Evolutionary conservation across 2,888 invertebrate species (phyloP).

Genomic region (Lasioglossum villosulum): DNA sequence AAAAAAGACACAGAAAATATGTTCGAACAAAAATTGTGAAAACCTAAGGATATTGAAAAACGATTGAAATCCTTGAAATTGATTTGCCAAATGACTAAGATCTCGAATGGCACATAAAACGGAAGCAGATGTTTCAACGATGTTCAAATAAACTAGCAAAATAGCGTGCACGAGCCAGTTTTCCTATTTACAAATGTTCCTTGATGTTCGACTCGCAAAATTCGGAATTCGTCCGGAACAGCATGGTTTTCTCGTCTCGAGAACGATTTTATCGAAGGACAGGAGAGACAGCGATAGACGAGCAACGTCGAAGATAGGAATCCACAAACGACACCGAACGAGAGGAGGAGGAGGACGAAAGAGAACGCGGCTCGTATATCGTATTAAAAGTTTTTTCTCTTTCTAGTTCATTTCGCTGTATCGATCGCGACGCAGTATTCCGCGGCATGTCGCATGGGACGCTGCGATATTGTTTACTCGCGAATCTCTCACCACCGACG

Average conservation of each 20-base stretch:
- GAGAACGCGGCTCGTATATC: slow-evolving; percentile 31
- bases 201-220: background rate
- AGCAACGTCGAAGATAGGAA: background rate
- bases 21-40: too few species aligned
- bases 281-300: background rate
- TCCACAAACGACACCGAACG: background rate
- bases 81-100: background rate
- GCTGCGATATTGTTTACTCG: slow-evolving; percentile 46
- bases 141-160: background rate
- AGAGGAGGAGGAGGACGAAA: background rate
- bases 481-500: background rate
- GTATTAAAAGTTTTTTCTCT: slow-evolving; percentile 63
- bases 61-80: too few species aligned
- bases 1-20: too few species aligned
- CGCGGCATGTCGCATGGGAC: slow-evolving; percentile 42
- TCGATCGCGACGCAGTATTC: slow-evolving; percentile 51
- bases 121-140: background rate
- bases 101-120: background rate
- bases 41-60: too few species aligned
- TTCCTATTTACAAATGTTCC: background rate
- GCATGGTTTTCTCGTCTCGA: background rate
- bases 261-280: slow-evolving; percentile 1
- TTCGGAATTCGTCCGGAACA: background rate
- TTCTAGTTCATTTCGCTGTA: slow-evolving; percentile 57
- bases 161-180: background rate